phyloP scores from a whole-genome alignment of 37 sponge, comb jelly and placozoan genomes.

The Petrosia ficiformis region DNA sequence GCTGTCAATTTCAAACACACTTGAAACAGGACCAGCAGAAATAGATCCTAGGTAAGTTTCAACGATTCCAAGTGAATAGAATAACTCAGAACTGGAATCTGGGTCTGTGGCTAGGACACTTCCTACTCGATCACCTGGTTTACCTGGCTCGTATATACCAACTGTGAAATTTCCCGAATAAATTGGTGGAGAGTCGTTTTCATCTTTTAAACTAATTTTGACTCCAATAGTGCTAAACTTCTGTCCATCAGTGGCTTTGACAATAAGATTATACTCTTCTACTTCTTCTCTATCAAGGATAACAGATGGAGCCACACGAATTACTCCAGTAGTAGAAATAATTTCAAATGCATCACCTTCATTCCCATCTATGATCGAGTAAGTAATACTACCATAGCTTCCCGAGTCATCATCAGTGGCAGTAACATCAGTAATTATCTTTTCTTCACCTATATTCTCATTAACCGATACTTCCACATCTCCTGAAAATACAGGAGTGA shows the following conservation, averaged over 20 bases:
- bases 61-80: slow-evolving; percentile 13
- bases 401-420: slow-evolving; percentile 68
- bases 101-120: slow-evolving; percentile 43
- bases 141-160: slow-evolving; percentile 37
- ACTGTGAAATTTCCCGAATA: slow-evolving; percentile 48
- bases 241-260: slow-evolving; percentile 51
- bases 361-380: slow-evolving; percentile 36
- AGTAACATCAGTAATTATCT: neutral
- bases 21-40: neutral
- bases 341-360: slow-evolving; percentile 18
- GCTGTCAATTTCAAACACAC: slow-evolving; percentile 39
- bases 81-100: slow-evolving; percentile 27
- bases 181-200: slow-evolving; percentile 58
- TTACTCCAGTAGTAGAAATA: slow-evolving; percentile 28
- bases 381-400: slow-evolving; percentile 20
- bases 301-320: slow-evolving; percentile 5
- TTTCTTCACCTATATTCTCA: neutral
- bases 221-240: neutral
- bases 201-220: slow-evolving; percentile 30
- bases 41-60: neutral
- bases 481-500: slow-evolving; percentile 13
- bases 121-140: slow-evolving; percentile 26
- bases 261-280: slow-evolving; percentile 31
- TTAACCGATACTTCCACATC: neutral
- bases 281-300: slow-evolving; percentile 40